Evolutionary conservation across 1,140 invertebrate genomes (phyloP).

Genomic region (Aphelenchoides besseyi): DNA sequence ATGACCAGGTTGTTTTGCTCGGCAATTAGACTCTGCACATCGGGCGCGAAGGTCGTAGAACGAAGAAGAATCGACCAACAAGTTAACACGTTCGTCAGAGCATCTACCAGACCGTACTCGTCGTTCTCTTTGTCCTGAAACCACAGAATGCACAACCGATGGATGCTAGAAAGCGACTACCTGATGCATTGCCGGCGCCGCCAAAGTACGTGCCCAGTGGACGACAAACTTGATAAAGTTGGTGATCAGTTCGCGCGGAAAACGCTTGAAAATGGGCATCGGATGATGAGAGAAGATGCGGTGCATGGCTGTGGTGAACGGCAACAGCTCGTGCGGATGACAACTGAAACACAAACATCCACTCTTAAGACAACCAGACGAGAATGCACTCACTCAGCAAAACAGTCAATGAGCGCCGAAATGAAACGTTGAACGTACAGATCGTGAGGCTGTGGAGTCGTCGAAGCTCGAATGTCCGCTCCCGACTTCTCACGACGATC

Average conservation of each 20-base stretch:
- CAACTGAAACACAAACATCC: slow-evolving; percentile 10
- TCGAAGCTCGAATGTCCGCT: neutral
- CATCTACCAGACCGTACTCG: slow-evolving; percentile 8
- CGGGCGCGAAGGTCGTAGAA: neutral
- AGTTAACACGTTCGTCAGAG: neutral
- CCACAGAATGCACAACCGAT: neutral
- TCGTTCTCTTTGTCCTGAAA: slow-evolving; percentile 13
- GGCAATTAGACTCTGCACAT: neutral
- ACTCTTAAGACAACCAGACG: neutral
- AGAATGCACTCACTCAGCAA: slow-evolving; percentile 2
- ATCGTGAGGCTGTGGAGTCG: neutral
- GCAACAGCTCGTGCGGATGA: slow-evolving; percentile 3
- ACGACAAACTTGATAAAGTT: slow-evolving; percentile 14
- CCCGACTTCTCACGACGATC: neutral
- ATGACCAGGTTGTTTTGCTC: slow-evolving; percentile 8
- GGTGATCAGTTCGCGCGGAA: neutral
- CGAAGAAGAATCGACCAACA: neutral
- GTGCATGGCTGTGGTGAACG: neutral
- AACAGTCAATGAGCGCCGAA: neutral
- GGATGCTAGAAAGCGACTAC: neutral
- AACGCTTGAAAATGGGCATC: slow-evolving; percentile 13
- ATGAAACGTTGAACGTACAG: slow-evolving; percentile 9
- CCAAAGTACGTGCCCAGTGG: slow-evolving; percentile 3
- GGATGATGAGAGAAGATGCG: slow-evolving; percentile 14
- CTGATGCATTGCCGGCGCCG: neutral